Percentiles rank a stretch among this genome's conserved stretches.
phyloP scores from a whole-genome alignment of 35 echinoderm and acorn worm genomes.

The Diadema setosum region DNA sequence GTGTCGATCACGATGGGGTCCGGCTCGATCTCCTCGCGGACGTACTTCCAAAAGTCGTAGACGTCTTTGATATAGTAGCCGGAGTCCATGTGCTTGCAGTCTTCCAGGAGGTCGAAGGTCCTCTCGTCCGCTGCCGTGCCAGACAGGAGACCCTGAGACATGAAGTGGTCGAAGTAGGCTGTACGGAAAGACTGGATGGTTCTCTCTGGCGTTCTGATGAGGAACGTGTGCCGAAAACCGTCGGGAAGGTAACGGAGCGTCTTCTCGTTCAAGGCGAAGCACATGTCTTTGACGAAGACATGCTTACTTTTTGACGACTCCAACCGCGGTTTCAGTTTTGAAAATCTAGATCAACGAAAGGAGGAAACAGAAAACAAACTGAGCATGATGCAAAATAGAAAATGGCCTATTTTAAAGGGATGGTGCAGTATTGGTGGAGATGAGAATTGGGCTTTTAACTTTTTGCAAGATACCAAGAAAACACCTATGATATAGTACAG shows the following conservation, averaged over 20 bases:
- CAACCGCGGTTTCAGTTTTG: not conserved
- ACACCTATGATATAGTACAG: no score
- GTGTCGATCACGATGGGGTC: slow-evolving; percentile 69
- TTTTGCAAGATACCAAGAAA: no score
- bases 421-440: no score
- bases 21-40: slow-evolving; percentile 2
- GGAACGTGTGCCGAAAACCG: not conserved
- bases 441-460: no score
- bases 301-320: not conserved
- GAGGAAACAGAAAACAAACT: no score
- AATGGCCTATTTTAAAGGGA: no score
- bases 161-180: not conserved
- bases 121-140: not conserved
- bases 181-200: not conserved
- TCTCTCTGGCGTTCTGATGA: not conserved
- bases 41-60: slow-evolving; percentile 48
- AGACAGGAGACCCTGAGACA: not conserved
- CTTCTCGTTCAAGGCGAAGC: not conserved
- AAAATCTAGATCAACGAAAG: no score
- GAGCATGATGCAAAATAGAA: no score
- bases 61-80: slow-evolving; percentile 4
- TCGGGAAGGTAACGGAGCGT: not conserved
- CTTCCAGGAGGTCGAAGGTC: not conserved
- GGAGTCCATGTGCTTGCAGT: not conserved
- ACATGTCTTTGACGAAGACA: slow-evolving; percentile 20